Conservation (phyloP, 1,140 invertebrate genomes). For the Oreohelix idahoensis region DNA sequence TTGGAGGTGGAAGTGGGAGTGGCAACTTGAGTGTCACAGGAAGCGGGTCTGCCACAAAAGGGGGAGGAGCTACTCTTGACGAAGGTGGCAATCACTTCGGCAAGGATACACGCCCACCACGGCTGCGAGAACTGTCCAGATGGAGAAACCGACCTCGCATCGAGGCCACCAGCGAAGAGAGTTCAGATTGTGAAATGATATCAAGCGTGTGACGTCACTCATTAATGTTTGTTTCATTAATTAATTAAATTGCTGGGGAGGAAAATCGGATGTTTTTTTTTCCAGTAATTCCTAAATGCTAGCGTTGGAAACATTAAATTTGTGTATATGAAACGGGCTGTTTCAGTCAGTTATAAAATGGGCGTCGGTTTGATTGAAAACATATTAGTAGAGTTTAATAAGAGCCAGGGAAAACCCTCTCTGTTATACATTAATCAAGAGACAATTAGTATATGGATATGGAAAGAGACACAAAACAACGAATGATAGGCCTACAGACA, state of each 20-base stretch:
- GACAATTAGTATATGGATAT: too few species aligned
- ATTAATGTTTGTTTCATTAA: not conserved
- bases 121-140: slow-evolving; percentile 29
- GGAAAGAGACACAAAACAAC: not conserved
- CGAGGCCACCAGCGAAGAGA: slow-evolving; percentile 55
- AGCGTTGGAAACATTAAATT: not conserved
- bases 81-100: not conserved
- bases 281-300: not conserved
- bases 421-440: too few species aligned
- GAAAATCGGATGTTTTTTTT: not conserved
- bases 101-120: slow-evolving; percentile 31
- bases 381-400: too few species aligned
- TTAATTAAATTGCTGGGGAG: not conserved
- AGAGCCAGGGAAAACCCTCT: too few species aligned
- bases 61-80: not conserved
- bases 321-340: not conserved
- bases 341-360: not conserved
- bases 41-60: slow-evolving; percentile 10
- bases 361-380: too few species aligned
- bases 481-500: not conserved
- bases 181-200: slow-evolving; percentile 55
- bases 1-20: slow-evolving; percentile 17
- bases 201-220: slow-evolving; percentile 39
- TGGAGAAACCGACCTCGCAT: slow-evolving; percentile 45
- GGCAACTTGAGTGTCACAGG: not conserved